phyloP scores from a whole-genome alignment of 2,797 vertebrate species.

The Scolopax rusticola region DNA sequence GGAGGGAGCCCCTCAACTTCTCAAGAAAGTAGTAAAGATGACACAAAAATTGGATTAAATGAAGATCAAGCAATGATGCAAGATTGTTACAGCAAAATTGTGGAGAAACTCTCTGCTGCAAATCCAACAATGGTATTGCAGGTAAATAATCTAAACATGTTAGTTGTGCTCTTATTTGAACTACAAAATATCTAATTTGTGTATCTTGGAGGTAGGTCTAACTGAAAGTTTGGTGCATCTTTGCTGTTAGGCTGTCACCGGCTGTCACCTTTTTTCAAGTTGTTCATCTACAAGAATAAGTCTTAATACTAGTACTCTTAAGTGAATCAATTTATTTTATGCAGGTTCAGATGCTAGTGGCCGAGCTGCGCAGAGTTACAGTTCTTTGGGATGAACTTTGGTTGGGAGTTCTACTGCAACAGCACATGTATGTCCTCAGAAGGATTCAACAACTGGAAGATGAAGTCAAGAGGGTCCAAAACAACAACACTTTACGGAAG shows the following conservation, averaged over 20 bases:
- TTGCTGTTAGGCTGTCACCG: background rate
- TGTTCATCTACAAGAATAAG: background rate
- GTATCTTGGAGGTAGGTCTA: background rate
- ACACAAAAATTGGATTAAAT: slow-evolving; percentile 88
- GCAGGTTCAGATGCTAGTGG: slow-evolving; percentile 97
- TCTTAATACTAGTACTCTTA: background rate
- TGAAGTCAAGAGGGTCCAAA: slow-evolving; percentile 97
- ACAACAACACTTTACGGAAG: slow-evolving; percentile 92
- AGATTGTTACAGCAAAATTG: slow-evolving; percentile 99
- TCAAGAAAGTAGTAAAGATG: slow-evolving; percentile 87
- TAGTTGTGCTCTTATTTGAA: background rate
- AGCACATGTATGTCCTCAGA: slow-evolving; percentile 96
- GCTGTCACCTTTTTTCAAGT: background rate
- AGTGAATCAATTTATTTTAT: background rate
- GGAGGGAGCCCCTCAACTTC: slow-evolving; percentile 85
- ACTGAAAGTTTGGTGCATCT: background rate
- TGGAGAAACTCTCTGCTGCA: slow-evolving; percentile 93
- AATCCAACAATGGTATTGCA: slow-evolving; percentile 99
- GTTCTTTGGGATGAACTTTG: slow-evolving; percentile 99
- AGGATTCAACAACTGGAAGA: slow-evolving; percentile 97
- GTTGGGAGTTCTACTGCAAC: slow-evolving; percentile 95
- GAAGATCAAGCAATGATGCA: slow-evolving; percentile 99
- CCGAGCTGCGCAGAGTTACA: slow-evolving; percentile 94
- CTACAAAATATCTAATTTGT: rapidly evolving
- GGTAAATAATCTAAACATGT: slow-evolving; percentile 76